Evolutionary conservation across 2,113 vertebrate species (phyloP).

Genomic region (Oryctolagus cuniculus): mOryCun1.1 NC_091442.1:69796501-69797000

Average conservation of each 20-base stretch:
- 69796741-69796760: neutral
- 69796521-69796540: neutral
- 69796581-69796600: neutral
- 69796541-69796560: neutral
- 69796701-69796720: neutral
- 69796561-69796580: neutral
- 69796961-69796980: no score
- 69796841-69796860: no score
- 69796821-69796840: neutral
- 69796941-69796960: no score
- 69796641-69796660: neutral
- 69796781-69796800: neutral
- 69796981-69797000: no score
- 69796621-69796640: neutral
- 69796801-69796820: neutral
- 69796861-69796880: no score
- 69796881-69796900: no score
- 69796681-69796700: neutral
- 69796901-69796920: no score
- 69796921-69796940: no score
- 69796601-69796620: neutral
- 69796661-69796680: neutral
- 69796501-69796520: conserved; percentile 14
- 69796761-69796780: neutral
- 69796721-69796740: neutral